Conservation (phyloP, 1,140 invertebrate genomes). For the Hycleus phaleratus region DNA sequence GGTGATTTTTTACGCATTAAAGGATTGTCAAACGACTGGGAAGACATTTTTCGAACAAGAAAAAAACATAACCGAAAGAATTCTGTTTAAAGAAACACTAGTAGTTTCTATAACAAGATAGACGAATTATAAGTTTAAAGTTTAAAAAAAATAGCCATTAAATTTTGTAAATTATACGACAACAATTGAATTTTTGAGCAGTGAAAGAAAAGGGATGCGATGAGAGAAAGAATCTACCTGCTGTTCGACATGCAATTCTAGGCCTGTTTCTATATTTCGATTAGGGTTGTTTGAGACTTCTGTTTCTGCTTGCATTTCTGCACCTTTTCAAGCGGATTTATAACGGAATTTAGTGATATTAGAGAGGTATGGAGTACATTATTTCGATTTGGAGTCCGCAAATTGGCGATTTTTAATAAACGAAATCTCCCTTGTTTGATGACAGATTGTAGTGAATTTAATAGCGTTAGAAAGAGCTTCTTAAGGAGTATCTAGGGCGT, state of each 20-base stretch:
- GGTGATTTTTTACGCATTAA: constrained; percentile 19
- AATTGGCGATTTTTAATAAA: no score
- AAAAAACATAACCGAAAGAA: neutral
- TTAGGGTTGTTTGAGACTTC: no score
- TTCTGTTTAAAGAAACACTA: neutral
- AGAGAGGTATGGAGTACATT: no score
- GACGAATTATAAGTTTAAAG: no score
- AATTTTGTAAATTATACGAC: neutral
- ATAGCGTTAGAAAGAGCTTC: no score
- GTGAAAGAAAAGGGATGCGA: neutral
- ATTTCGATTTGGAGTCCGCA: no score
- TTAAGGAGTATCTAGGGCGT: no score
- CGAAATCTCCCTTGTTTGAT: no score
- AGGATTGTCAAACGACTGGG: constrained; percentile 11
- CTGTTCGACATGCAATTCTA: neutral
- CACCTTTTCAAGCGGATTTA: no score
- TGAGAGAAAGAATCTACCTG: neutral
- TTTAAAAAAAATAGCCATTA: neutral
- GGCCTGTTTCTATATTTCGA: neutral
- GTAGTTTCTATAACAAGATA: neutral
- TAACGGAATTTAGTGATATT: no score
- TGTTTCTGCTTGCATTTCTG: no score
- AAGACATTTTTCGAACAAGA: neutral
- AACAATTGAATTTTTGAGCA: neutral
- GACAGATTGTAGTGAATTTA: no score